Evolutionary conservation across 2,113 vertebrate genomes (phyloP).

Genomic region (Cygnus buccinator): DNA sequence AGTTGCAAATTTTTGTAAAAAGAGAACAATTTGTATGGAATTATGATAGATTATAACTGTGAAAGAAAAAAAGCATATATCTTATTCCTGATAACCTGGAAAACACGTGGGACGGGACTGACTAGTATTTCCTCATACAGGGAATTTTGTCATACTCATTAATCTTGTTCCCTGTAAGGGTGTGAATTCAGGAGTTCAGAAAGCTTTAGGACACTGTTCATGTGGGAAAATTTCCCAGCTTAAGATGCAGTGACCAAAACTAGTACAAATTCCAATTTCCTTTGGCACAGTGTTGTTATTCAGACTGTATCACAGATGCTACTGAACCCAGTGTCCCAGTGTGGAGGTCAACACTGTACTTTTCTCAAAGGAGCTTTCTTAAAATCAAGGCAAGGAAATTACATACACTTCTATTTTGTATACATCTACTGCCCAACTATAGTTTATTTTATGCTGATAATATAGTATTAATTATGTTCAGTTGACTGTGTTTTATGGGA

Average conservation of each 20-base stretch:
- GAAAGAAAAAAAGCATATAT: background rate
- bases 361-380: background rate
- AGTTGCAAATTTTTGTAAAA: background rate
- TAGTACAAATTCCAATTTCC: background rate
- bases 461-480: background rate
- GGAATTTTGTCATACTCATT: background rate
- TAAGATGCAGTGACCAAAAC: background rate
- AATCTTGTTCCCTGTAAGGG: background rate
- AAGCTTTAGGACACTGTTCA: background rate
- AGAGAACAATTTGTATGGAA: background rate
- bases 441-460: background rate
- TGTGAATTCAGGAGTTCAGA: background rate
- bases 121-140: background rate
- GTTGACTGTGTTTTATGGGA: background rate
- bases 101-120: background rate
- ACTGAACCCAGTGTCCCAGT: background rate
- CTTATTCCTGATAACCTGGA: background rate
- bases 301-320: background rate
- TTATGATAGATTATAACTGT: background rate
- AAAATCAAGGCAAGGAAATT: accelerated
- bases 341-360: background rate
- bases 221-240: background rate
- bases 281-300: background rate
- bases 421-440: background rate
- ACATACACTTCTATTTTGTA: background rate